Percentiles rank a stretch among this genome's conserved stretches.
Conservation (phyloP, 2,797 vertebrate genomes). For the Argentina silus region DNA sequence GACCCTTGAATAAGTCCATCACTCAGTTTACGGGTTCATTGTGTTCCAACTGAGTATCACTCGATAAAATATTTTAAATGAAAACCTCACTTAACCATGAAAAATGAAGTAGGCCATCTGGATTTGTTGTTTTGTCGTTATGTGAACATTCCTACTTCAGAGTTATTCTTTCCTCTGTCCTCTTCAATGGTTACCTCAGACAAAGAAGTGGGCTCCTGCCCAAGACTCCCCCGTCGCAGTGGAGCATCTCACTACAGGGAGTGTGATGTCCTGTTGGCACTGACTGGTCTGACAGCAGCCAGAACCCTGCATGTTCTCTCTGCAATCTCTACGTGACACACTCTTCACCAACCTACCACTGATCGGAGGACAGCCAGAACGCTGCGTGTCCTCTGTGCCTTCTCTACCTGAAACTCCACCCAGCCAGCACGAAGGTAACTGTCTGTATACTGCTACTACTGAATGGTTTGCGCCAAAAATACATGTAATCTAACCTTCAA, state of each 20-base stretch:
- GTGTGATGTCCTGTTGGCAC: constrained; percentile 27
- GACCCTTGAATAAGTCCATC: not conserved
- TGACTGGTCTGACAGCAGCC: constrained; percentile 26
- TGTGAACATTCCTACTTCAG: constrained; percentile 15
- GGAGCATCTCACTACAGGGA: not conserved
- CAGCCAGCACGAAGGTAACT: not conserved
- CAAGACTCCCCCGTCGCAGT: constrained; percentile 19
- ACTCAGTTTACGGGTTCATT: not conserved
- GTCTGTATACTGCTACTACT: not conserved
- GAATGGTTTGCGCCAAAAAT: not conserved
- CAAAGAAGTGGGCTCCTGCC: constrained; percentile 16
- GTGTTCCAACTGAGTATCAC: not conserved
- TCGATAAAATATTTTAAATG: not conserved
- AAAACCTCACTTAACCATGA: no score
- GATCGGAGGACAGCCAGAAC: constrained; percentile 9
- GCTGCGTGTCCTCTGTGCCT: constrained; percentile 3
- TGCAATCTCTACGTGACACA: constrained; percentile 9
- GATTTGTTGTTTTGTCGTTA: not conserved
- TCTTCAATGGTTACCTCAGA: constrained; percentile 24
- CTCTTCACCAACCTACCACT: not conserved
- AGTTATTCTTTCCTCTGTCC: constrained; percentile 1
- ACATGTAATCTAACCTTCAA: not conserved
- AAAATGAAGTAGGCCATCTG: no score
- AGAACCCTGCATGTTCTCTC: not conserved
- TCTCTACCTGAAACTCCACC: not conserved